Percentiles rank a stretch among this genome's conserved stretches.
Conservation (phyloP, 1,140 invertebrate genomes). For the Cylas formicarius region DNA sequence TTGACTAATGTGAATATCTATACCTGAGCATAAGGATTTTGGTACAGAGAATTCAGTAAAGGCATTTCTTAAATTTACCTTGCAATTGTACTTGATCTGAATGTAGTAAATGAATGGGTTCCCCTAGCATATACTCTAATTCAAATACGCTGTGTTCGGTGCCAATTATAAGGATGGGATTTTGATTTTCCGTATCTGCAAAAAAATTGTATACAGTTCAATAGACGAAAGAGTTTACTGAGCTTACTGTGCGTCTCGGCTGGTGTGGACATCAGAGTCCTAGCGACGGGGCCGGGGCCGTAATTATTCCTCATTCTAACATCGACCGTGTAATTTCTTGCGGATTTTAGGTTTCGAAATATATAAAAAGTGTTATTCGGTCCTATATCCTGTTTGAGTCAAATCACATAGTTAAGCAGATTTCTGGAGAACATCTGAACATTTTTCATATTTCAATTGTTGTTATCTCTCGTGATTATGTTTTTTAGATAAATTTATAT, state of each 20-base stretch:
- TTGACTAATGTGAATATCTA: constrained; percentile 64
- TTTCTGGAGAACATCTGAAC: too few relatives aligned
- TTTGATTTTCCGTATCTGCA: constrained; percentile 49
- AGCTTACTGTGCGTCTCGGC: constrained; percentile 54
- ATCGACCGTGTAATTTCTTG: constrained; percentile 67
- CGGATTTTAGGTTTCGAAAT: constrained; percentile 67
- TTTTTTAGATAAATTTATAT: too few relatives aligned
- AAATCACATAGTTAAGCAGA: too few relatives aligned
- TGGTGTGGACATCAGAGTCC: constrained; percentile 57
- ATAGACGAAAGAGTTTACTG: background rate
- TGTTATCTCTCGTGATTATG: too few relatives aligned
- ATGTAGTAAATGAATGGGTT: constrained; percentile 49
- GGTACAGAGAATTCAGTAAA: background rate
- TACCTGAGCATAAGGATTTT: constrained; percentile 48
- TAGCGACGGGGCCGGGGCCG: constrained; percentile 67
- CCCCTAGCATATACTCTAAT: constrained; percentile 60
- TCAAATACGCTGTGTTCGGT: constrained; percentile 60
- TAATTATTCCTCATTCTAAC: constrained; percentile 72
- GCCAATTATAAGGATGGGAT: constrained; percentile 65
- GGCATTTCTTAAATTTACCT: constrained; percentile 30
- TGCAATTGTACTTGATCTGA: constrained; percentile 41
- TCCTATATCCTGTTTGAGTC: constrained; percentile 59
- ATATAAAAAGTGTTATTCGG: constrained; percentile 63
- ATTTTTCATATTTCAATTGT: too few relatives aligned
- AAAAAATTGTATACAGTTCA: constrained; percentile 6